A percentile compares a stretch with the other conserved stretches of the same genome.
Evolutionary conservation across 2,888 invertebrate species (phyloP).

Genomic region (Orthosia cruda): DNA sequence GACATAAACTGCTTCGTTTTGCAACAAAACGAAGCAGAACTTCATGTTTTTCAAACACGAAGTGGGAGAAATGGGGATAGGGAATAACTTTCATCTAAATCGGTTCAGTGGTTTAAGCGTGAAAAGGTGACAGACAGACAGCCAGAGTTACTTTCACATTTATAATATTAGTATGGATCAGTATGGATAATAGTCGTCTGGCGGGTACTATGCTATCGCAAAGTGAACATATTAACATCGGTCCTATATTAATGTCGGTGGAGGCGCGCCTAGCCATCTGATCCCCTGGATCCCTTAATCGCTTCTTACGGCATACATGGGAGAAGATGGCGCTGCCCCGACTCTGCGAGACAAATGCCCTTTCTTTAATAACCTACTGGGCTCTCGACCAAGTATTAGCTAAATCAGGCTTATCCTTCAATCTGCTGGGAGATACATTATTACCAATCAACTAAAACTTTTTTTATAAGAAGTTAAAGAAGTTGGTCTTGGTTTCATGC

Average conservation of each 20-base stretch:
- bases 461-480: constrained; percentile 7
- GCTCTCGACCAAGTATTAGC: constrained; percentile 19
- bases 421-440: constrained; percentile 16
- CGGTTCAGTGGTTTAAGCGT: too few relatives aligned
- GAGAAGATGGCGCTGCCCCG: background rate
- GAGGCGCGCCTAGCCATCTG: constrained; percentile 16
- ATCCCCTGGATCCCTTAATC: constrained; percentile 55
- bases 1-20: too few relatives aligned
- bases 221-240: constrained; percentile 22
- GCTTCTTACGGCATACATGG: constrained; percentile 28
- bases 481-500: background rate
- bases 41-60: too few relatives aligned
- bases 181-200: too few relatives aligned
- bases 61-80: too few relatives aligned
- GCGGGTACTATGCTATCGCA: background rate
- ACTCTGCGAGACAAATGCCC: constrained; percentile 10
- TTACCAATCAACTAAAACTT: constrained; percentile 29
- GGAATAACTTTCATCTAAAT: too few relatives aligned
- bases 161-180: too few relatives aligned
- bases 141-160: too few relatives aligned
- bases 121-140: too few relatives aligned
- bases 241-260: constrained; percentile 19
- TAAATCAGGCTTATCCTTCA: constrained; percentile 3
- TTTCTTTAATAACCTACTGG: constrained; percentile 38
- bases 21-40: too few relatives aligned